phyloP scores from a whole-genome alignment of 1,140 invertebrate genomes.

The Druon quercuslanigerum region DNA sequence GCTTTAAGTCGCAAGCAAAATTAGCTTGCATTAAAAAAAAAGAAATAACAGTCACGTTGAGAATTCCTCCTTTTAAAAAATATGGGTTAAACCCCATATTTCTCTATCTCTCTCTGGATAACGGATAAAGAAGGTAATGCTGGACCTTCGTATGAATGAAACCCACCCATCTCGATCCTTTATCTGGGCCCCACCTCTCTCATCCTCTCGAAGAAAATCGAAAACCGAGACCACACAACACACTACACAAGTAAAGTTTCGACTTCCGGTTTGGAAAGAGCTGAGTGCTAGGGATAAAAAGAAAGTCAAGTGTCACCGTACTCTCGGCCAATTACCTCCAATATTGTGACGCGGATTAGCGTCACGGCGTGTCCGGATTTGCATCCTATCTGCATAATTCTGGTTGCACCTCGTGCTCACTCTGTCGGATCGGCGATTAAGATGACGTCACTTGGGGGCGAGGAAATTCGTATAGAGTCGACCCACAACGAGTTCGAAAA shows the following conservation, averaged over 20 bases:
- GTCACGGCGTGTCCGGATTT: conserved; percentile 69
- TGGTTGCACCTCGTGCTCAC: conserved; percentile 64
- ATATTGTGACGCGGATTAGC: conserved; percentile 74
- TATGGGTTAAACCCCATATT: background rate
- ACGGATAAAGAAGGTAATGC: too few species aligned
- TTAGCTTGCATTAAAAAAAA: too few species aligned
- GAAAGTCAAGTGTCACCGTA: conserved; percentile 55
- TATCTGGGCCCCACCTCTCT: background rate
- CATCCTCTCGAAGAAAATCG: background rate
- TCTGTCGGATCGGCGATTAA: conserved; percentile 49
- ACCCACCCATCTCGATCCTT: too few species aligned
- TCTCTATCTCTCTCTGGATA: too few species aligned
- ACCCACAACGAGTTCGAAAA: conserved; percentile 36
- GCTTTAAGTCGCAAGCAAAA: too few species aligned
- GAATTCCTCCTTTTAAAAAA: too few species aligned
- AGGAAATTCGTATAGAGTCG: conserved; percentile 26
- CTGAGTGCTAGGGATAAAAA: background rate
- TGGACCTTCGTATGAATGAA: too few species aligned
- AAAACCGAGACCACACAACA: too few species aligned
- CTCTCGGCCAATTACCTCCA: conserved; percentile 73
- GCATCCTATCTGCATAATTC: conserved; percentile 75
- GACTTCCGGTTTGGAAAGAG: background rate
- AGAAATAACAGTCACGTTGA: too few species aligned
- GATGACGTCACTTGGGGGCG: conserved; percentile 56
- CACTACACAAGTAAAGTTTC: background rate